phyloP scores from a whole-genome alignment of 2,888 invertebrate species.

The Ecliptopera silaceata region DNA sequence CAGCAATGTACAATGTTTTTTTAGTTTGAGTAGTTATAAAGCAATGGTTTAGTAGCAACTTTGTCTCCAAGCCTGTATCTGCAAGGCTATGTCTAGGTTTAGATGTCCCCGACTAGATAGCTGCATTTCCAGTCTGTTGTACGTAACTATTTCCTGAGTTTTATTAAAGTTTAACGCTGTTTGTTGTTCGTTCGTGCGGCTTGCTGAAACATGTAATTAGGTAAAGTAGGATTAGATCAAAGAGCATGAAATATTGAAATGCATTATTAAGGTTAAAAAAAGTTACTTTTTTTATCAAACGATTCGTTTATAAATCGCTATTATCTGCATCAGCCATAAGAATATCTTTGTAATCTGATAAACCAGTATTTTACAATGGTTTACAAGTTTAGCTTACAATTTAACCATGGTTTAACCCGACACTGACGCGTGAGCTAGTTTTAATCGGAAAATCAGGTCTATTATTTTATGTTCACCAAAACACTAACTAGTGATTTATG shows the following conservation, averaged over 20 bases:
- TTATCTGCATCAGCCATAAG: too few species aligned
- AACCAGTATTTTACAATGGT: too few species aligned
- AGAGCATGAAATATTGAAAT: too few species aligned
- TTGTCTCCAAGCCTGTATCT: conserved; percentile 77
- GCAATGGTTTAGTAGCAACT: conserved; percentile 58
- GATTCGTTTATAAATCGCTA: too few species aligned
- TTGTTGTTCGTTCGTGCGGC: conserved; percentile 32
- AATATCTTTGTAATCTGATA: too few species aligned
- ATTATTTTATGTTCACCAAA: neutral
- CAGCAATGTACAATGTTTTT: conserved; percentile 47
- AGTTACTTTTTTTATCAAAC: too few species aligned
- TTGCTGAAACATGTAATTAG: neutral
- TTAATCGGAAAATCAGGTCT: neutral
- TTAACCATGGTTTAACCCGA: neutral
- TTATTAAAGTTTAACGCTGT: conserved; percentile 72
- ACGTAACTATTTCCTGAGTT: conserved; percentile 69
- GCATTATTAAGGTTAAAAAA: too few species aligned
- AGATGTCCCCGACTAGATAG: conserved; percentile 75
- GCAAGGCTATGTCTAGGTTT: conserved; percentile 72
- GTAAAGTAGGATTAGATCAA: neutral
- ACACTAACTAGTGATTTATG: neutral
- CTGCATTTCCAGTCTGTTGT: conserved; percentile 75
- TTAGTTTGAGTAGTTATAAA: conserved; percentile 51
- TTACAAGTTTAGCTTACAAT: neutral
- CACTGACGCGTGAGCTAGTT: conserved; percentile 4